A percentile compares a stretch with the other conserved stretches of the same genome.
Conservation (phyloP, 2,888 invertebrate species). For the Lamellibrachia satsuma region DNA sequence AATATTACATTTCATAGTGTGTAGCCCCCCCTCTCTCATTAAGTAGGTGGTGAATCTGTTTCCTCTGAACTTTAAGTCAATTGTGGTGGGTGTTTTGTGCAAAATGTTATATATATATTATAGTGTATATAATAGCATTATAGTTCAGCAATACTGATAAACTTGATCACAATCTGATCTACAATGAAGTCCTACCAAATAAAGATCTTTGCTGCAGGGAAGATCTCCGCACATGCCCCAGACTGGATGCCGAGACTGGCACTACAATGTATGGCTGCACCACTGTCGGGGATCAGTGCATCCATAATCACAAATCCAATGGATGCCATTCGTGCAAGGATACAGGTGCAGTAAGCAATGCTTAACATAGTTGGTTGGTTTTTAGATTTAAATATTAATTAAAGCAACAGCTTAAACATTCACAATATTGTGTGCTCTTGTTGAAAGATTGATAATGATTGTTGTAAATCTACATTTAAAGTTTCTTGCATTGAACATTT, state of each 20-base stretch:
- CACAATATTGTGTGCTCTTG: no score
- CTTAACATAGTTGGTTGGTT: not conserved
- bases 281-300: slow-evolving; percentile 90
- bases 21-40: not conserved
- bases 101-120: no score
- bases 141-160: not conserved
- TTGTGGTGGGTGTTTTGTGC: no score
- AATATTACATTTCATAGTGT: slow-evolving; percentile 21
- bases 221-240: slow-evolving; percentile 47
- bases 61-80: no score
- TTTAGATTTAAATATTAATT: no score
- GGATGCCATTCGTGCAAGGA: slow-evolving; percentile 88
- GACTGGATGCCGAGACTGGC: slow-evolving; percentile 77
- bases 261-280: slow-evolving; percentile 88
- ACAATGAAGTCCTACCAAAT: not conserved
- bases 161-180: not conserved
- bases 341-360: slow-evolving; percentile 75
- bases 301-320: slow-evolving; percentile 94
- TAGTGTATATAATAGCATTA: no score
- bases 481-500: no score
- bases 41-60: no score
- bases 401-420: no score
- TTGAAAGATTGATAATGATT: no score
- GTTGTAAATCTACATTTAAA: no score
- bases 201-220: slow-evolving; percentile 42